Base-by-base conservation (phyloP, 2,113 vertebrate species). In the Ophthalmolycus amberensis region DNA sequence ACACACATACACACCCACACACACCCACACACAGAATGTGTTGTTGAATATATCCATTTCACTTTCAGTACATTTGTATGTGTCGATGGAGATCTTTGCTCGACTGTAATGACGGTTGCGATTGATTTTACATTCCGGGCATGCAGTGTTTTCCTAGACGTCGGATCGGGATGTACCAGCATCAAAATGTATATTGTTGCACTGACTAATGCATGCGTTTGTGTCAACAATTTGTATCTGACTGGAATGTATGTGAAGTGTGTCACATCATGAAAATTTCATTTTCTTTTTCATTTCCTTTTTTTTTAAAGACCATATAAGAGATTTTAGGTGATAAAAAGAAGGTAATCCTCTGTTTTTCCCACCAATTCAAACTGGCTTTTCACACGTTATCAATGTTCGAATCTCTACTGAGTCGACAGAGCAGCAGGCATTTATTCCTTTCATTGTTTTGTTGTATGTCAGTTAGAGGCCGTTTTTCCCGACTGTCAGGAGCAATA, bases 91-190 rank as follows among this genome's bases (percentile, higher is more conserved):
- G 62, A 89, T 90, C 84, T 86, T 85, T 71, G 52, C 81, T 79
- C 3, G 20, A 73, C 82, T 82, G 88, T 90, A 90, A 90, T 93
- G 82, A 93, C 89, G 79, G 83, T 50, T 91, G 80, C 58, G 10
- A 93, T 93, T 92, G 89, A 92, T 93, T 91, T 90, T 79, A 79
- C 60, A 82, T 91, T 93, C 90, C 80, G 71, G 78, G 84, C 85
- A 91, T 54, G 79, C 67, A 52, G 72, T 79, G 75, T 83, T 90
- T 91, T 91, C 80, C 87, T 78, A 87, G 87, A 82, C 50, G 40
- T 77, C 38, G 3, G 71, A 79, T 73, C 60, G 54, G 72, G 68
- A 85, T 75, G 66, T 85, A 90, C 83, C 82, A 85, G 69, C 64
- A 89, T 68, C 62, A 69, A 87, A 83, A 88, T 86, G 68, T 84